Conservation (phyloP, 2,113 vertebrate genomes). For the Cephalopholis sonnerati region DNA sequence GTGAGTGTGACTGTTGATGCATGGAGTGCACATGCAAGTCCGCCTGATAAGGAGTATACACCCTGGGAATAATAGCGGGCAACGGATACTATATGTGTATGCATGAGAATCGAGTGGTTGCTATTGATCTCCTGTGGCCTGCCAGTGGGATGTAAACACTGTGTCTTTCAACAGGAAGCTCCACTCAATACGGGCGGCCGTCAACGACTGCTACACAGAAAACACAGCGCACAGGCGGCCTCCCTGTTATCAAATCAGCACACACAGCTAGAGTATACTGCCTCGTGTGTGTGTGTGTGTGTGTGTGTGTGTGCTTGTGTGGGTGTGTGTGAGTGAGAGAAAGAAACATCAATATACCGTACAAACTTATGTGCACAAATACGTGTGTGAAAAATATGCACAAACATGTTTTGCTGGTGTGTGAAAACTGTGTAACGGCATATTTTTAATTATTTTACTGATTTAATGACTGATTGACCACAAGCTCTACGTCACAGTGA, state of each 20-base stretch:
- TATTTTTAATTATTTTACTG: background rate
- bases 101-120: slow-evolving; percentile 83
- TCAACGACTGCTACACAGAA: slow-evolving; percentile 58
- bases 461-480: background rate
- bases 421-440: background rate
- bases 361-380: background rate
- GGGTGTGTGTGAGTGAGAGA: background rate
- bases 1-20: slow-evolving; percentile 42
- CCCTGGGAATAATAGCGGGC: slow-evolving; percentile 68
- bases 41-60: slow-evolving; percentile 39
- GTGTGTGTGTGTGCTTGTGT: slow-evolving; percentile 7
- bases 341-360: background rate
- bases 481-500: background rate
- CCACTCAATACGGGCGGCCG: slow-evolving; percentile 71
- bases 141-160: slow-evolving; percentile 80
- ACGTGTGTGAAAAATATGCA: background rate
- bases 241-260: slow-evolving; percentile 57
- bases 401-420: background rate
- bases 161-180: slow-evolving; percentile 79
- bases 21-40: slow-evolving; percentile 39
- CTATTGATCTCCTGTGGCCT: slow-evolving; percentile 78
- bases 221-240: slow-evolving; percentile 15
- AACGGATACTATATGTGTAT: slow-evolving; percentile 79
- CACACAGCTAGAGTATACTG: slow-evolving; percentile 6
- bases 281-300: background rate